Percentiles rank a stretch among this genome's conserved stretches.
Evolutionary conservation across 2,888 invertebrate genomes (phyloP).

Genomic region (Diarsia dahlii): DNA sequence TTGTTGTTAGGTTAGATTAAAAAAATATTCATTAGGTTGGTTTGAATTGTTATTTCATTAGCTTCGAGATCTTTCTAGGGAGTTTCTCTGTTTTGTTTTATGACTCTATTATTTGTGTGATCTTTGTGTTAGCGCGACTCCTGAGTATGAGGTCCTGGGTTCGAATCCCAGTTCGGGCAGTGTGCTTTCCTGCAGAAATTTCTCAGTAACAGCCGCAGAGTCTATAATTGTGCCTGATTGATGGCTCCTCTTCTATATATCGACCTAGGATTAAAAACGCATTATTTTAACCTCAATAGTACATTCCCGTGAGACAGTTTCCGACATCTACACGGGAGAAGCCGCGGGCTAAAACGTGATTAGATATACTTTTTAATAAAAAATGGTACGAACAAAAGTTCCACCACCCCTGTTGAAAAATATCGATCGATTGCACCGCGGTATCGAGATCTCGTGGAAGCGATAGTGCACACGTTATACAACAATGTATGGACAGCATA

Average conservation of each 20-base stretch:
- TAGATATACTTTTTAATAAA: background rate
- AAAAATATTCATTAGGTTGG: slow-evolving; percentile 30
- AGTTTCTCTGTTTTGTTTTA: background rate
- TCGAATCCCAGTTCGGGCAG: too few species aligned
- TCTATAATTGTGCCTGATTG: too few species aligned
- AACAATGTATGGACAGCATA: slow-evolving; percentile 69
- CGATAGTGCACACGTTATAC: slow-evolving; percentile 75
- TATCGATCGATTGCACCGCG: slow-evolving; percentile 66
- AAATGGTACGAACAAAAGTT: slow-evolving; percentile 6
- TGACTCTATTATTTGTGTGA: background rate
- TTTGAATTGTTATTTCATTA: slow-evolving; percentile 5
- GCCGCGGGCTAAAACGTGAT: background rate
- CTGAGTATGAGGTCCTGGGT: too few species aligned
- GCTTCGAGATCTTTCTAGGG: background rate
- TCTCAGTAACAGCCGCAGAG: too few species aligned
- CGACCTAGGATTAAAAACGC: background rate
- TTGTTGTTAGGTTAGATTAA: slow-evolving; percentile 39
- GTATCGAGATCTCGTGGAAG: slow-evolving; percentile 74
- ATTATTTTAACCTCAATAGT: background rate
- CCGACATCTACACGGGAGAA: too few species aligned
- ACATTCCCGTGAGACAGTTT: background rate
- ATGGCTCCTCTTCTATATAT: too few species aligned
- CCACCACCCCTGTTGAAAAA: slow-evolving; percentile 25
- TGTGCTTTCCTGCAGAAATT: too few species aligned
- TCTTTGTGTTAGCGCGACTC: too few species aligned